Conservation (phyloP, 2,888 invertebrate species). For the Drosophila antonietae region DNA sequence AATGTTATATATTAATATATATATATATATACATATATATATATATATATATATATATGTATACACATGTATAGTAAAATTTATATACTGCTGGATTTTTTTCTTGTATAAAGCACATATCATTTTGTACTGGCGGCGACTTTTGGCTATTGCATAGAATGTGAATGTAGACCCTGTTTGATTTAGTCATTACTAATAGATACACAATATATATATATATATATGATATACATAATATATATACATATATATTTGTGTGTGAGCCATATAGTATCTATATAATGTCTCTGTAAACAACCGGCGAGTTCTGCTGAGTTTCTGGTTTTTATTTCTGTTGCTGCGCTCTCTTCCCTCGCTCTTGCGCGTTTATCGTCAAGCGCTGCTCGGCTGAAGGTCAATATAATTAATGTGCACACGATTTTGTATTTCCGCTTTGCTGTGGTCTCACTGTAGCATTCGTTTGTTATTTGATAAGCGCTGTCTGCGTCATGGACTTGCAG, state of each 20-base stretch:
- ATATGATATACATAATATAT: constrained; percentile 10
- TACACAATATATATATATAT: constrained; percentile 10
- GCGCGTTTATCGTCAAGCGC: constrained; percentile 24
- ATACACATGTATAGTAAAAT: not conserved
- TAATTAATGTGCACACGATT: constrained; percentile 51
- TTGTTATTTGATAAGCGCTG: constrained; percentile 51
- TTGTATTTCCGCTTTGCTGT: constrained; percentile 59
- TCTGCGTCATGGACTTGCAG: constrained; percentile 34
- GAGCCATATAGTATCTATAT: constrained; percentile 13
- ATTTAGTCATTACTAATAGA: constrained; percentile 45
- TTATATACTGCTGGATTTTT: constrained; percentile 9
- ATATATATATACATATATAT: not conserved
- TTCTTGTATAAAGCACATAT: constrained; percentile 44
- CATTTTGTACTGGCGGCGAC: constrained; percentile 54
- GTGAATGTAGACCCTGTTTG: constrained; percentile 20
- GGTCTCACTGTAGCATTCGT: constrained; percentile 29
- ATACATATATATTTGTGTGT: not conserved
- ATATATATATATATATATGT: not conserved
- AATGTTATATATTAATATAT: constrained; percentile 2
- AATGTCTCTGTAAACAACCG: constrained; percentile 33
- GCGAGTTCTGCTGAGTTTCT: constrained; percentile 46
- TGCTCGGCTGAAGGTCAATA: constrained; percentile 58
- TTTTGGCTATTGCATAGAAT: constrained; percentile 46
- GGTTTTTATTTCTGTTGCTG: constrained; percentile 35
- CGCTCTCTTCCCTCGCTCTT: constrained; percentile 15